A percentile compares a stretch with the other conserved stretches of the same genome.
Conservation (phyloP, 2,113 vertebrate genomes). For the Oenanthe oenanthe region DNA sequence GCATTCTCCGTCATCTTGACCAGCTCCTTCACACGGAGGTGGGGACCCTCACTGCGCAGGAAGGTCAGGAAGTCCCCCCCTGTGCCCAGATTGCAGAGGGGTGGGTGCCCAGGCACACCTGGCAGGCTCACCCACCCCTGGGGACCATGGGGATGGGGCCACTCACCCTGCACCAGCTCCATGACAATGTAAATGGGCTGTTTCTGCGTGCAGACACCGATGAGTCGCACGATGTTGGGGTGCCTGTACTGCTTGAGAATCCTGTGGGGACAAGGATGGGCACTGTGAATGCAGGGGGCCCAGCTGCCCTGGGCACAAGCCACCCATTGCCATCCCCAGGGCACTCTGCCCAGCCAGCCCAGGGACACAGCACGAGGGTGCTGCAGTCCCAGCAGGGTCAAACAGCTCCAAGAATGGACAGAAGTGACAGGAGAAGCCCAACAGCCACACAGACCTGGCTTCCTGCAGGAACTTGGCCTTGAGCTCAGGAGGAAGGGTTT, state of each 20-base stretch:
- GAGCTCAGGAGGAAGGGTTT: conserved; percentile 86
- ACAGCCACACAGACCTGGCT: conserved; percentile 77
- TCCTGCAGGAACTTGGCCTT: conserved; percentile 97
- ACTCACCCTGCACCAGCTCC: conserved; percentile 91
- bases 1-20: conserved; percentile 90
- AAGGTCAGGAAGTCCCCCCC: conserved; percentile 95
- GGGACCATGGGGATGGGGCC: rapidly evolving
- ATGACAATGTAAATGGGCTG: conserved; percentile 98
- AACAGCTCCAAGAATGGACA: neutral
- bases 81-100: conserved; percentile 10
- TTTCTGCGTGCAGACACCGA: conserved; percentile 95
- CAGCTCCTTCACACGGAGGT: conserved; percentile 80
- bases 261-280: conserved; percentile 64
- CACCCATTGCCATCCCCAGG: rapidly evolving
- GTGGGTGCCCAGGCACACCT: neutral
- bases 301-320: rapidly evolving
- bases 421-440: rapidly evolving
- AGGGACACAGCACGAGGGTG: rapidly evolving
- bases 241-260: conserved; percentile 97
- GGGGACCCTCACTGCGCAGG: conserved; percentile 81
- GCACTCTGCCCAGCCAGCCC: rapidly evolving
- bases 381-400: neutral
- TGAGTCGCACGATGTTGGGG: conserved; percentile 93
- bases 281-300: rapidly evolving
- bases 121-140: rapidly evolving